Evolutionary conservation across 2,113 vertebrate species (phyloP).

Genomic region (Vidua chalybeata): DNA sequence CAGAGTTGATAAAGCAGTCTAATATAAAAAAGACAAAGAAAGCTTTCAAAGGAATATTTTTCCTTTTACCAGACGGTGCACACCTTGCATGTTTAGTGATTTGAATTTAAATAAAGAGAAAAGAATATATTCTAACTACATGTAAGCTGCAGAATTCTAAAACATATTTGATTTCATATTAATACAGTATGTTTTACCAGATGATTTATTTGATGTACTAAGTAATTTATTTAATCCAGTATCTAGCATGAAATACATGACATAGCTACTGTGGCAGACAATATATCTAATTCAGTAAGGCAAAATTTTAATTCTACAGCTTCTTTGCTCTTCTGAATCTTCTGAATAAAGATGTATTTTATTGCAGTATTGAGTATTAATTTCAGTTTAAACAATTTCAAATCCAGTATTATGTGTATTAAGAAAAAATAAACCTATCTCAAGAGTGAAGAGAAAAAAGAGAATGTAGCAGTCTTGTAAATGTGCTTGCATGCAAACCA

Average conservation of each 20-base stretch:
- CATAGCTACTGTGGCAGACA: not conserved
- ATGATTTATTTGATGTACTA: slow-evolving; percentile 42
- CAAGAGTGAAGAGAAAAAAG: not conserved
- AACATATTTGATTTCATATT: slow-evolving; percentile 47
- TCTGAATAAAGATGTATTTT: not conserved
- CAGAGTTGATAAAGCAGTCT: not conserved
- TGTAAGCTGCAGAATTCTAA: slow-evolving; percentile 12
- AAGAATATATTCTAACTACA: not conserved
- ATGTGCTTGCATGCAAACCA: not conserved
- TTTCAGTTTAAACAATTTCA: slow-evolving; percentile 12
- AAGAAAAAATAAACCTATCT: not conserved
- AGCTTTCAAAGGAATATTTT: not conserved
- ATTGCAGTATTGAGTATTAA: not conserved
- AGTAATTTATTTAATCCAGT: slow-evolving; percentile 36
- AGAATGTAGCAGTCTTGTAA: not conserved
- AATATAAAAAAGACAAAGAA: not conserved
- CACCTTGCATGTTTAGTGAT: slow-evolving; percentile 6
- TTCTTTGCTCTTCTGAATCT: slow-evolving; percentile 6
- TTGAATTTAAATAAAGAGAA: slow-evolving; percentile 19
- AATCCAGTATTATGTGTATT: not conserved
- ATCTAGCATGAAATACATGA: not conserved
- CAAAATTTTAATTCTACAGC: slow-evolving; percentile 14
- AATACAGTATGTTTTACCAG: slow-evolving; percentile 22
- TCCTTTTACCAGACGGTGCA: not conserved
- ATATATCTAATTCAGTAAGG: slow-evolving; percentile 4